phyloP scores from a whole-genome alignment of 2,113 vertebrate genomes.

The Phoxinus phoxinus region DNA sequence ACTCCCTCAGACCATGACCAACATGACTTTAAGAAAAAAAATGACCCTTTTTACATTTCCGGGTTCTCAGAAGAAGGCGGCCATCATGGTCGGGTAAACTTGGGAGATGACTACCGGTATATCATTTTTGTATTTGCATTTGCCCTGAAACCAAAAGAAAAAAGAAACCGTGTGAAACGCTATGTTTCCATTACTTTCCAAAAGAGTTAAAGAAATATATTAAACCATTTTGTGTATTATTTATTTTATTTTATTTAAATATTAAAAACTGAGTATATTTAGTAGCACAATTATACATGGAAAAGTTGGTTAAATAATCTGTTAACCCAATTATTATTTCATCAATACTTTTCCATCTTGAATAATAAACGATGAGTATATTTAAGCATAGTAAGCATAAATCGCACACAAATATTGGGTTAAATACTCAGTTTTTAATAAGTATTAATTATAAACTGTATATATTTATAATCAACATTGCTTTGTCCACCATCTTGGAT shows the following conservation, averaged over 20 bases:
- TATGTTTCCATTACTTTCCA: too few species aligned
- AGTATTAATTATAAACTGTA: not conserved
- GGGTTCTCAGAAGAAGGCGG: too few species aligned
- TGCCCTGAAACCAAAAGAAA: too few species aligned
- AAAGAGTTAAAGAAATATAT: too few species aligned
- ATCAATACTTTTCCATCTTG: not conserved
- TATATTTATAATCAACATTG: not conserved
- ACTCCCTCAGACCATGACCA: constrained; percentile 21
- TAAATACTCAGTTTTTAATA: not conserved
- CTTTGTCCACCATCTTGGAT: not conserved
- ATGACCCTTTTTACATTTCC: too few species aligned
- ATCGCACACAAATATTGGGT: not conserved
- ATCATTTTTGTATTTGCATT: too few species aligned
- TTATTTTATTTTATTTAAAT: too few species aligned
- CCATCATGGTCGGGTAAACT: too few species aligned
- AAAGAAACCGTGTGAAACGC: too few species aligned
- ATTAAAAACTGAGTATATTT: not conserved
- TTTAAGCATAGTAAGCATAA: not conserved
- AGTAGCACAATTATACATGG: not conserved
- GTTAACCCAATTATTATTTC: not conserved
- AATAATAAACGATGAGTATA: not conserved
- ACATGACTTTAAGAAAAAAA: not conserved
- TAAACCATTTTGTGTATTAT: too few species aligned
- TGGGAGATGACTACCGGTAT: too few species aligned
- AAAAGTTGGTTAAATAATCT: not conserved